Base-by-base conservation (phyloP, 2,888 invertebrate species). In the Neria commutata region DNA sequence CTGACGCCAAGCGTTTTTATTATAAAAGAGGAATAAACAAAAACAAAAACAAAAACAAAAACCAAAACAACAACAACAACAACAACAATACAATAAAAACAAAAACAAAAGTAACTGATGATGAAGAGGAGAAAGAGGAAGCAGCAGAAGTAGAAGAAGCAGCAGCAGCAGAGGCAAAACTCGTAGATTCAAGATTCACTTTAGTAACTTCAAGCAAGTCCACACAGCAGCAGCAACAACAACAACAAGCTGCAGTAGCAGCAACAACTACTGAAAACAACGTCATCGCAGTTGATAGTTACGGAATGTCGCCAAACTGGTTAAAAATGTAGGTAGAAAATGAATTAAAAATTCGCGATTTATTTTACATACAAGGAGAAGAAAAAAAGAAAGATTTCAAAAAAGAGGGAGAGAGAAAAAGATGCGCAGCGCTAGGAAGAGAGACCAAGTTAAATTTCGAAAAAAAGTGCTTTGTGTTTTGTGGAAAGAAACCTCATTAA, bases 261-360 rank as follows among this genome's bases (percentile, higher is more conserved):
- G 37, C 65, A 64, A 48, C 64, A 68, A 62, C 65, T 67, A 63
- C 65, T 61, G 56, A 62, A 67, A 66, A 66, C 59, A 69, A 63
- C 70, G 67, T 69, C 75, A 71, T 70, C 74, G 63, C 71, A 72
- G 73, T 72, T 74, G 76, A 77, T 76, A 70, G 72, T 69, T 73
- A 69, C 71, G 77, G 76, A 76, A 76, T 76, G 76, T 74, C 70
- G 74, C 77, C 77, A 76, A 76, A 76, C 76, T 73, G 77, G 76
- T 76, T 76, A 74, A 73, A 73, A 77, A 76, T 76, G 72, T 74
- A 74, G 76, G 77, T 75, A 76, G 75, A 72, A 75, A 74, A 70
- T 74, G 73, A 70, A 75, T 74, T 75, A 73, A 74, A 73, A 75
- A 76, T 72, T 74, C 72, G 77, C 77, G 71, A 77, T 77, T 77